Evolutionary conservation across 2,113 vertebrate species (phyloP).

Genomic region (Accipiter cooperii): DNA sequence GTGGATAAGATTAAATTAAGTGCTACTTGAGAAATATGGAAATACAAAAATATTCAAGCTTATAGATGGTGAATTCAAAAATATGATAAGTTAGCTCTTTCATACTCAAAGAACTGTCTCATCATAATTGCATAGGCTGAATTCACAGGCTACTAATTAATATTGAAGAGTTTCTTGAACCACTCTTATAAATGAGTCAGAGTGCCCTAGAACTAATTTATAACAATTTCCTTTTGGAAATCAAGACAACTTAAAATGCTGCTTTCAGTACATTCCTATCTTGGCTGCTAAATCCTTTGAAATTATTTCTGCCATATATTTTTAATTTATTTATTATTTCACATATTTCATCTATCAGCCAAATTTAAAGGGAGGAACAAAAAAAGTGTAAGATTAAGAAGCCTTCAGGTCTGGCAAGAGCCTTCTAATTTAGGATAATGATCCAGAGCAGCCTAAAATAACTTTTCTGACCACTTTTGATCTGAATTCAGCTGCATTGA

Average conservation of each 20-base stretch:
- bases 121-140: constrained; percentile 71
- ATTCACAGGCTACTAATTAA: constrained; percentile 76
- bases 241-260: constrained; percentile 59
- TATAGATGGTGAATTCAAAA: constrained; percentile 78
- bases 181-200: constrained; percentile 48
- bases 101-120: constrained; percentile 67
- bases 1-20: constrained; percentile 99
- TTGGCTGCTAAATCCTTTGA: constrained; percentile 22
- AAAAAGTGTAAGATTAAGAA: not conserved
- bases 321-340: constrained; percentile 37
- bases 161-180: constrained; percentile 70
- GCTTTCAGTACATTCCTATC: constrained; percentile 18
- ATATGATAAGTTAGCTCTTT: constrained; percentile 79
- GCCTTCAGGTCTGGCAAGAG: not conserved
- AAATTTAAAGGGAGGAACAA: not conserved
- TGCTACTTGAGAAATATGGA: constrained; percentile 96
- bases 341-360: not conserved
- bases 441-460: not conserved
- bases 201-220: constrained; percentile 60
- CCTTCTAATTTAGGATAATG: not conserved
- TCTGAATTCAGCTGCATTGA: not conserved
- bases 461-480: not conserved
- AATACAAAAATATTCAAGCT: constrained; percentile 80
- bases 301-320: not conserved
- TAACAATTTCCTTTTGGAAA: constrained; percentile 67